Base-by-base conservation (phyloP, 1,140 invertebrate species). In the Bombus ignitus region DNA sequence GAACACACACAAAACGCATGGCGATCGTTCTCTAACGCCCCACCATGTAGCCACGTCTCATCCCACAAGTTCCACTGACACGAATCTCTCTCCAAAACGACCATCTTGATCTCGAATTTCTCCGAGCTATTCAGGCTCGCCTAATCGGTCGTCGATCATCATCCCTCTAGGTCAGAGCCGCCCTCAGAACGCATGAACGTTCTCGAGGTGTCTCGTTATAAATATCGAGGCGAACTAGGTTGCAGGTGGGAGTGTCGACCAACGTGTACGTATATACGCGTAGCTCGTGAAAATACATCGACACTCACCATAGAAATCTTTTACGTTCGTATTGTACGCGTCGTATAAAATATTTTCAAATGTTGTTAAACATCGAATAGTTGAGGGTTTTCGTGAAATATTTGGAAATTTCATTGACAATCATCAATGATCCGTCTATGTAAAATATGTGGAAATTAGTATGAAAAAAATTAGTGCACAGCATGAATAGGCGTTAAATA, bases 141-240 rank as follows among this genome's bases (percentile, higher is more conserved):
- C 39, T 39, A 42, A 73, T 42, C 71, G 71, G 15, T 13, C 71
- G 28, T 73, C 35, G 70, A 39, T 37, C 71, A n/a, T 72, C 71
- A 72, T 72, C 71, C 71, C 71, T 72, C 71, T 42, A 42, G 71
- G 39, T 42, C 71, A n/a, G 13, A 42, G 28, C 28, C 39, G 70
- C 37, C 37, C 70, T 39, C 37, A 22, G 22, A 53, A 53, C 47
- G 47, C 18, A 53, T 53, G 2, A 25, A 25, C 42, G 28, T 44
- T 28, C 71, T 12, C 28, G 42, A 25, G 47, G 15, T 28, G 68
- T 47, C 25, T 72, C 47, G 81, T 83, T 84, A 87, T 88, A 88
- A 88, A 88, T 88, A 88, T 88, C 87, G 65, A 59, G 78, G 71
- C 71, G 71, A 88, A 88, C 62, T 88, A 85, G 81, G 86, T 88